These are phyloP conservation scores for Melitaea cinxia DNA, from an alignment of 1,140 invertebrate genomes.

Conservation along the genomic window DNA sequence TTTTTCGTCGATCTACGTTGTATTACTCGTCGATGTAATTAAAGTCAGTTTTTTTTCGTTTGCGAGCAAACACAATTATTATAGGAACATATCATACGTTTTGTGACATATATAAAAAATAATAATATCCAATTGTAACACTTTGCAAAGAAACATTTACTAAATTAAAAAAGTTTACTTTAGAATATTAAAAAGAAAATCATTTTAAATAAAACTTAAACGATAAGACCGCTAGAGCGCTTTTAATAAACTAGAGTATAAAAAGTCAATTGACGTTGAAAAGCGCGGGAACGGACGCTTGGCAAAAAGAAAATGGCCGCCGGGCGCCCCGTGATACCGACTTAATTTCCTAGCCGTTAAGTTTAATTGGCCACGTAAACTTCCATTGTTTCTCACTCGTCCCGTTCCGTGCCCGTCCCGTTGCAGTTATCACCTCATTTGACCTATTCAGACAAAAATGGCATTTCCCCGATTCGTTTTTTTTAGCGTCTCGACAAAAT, in stretches of 20 bases:
- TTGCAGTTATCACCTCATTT: constrained; percentile 57
- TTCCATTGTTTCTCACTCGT: constrained; percentile 61
- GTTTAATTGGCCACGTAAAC: constrained; percentile 65
- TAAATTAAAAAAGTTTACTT: too few species aligned
- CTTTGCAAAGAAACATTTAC: too few species aligned
- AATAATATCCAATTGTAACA: too few species aligned
- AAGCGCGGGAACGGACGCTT: constrained; percentile 51
- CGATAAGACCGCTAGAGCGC: constrained; percentile 22
- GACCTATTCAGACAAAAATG: constrained; percentile 48
- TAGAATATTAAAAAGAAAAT: constrained; percentile 9
- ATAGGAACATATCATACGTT: too few species aligned
- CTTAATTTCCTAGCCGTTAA: constrained; percentile 67
- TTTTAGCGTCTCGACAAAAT: constrained; percentile 28
- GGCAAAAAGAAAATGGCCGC: constrained; percentile 58
- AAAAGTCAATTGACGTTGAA: constrained; percentile 61
- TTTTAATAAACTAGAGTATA: constrained; percentile 50
- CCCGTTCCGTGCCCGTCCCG: constrained; percentile 45
- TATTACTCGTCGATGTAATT: too few species aligned
- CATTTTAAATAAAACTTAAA: constrained; percentile 32
- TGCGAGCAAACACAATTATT: too few species aligned
- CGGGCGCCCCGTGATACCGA: constrained; percentile 51
- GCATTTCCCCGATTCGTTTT: constrained; percentile 34
- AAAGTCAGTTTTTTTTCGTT: too few species aligned
- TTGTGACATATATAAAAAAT: too few species aligned
- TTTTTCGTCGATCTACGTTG: too few species aligned